Base-by-base conservation (phyloP, 2,113 vertebrate genomes). In the Tragelaphus scriptus region DNA sequence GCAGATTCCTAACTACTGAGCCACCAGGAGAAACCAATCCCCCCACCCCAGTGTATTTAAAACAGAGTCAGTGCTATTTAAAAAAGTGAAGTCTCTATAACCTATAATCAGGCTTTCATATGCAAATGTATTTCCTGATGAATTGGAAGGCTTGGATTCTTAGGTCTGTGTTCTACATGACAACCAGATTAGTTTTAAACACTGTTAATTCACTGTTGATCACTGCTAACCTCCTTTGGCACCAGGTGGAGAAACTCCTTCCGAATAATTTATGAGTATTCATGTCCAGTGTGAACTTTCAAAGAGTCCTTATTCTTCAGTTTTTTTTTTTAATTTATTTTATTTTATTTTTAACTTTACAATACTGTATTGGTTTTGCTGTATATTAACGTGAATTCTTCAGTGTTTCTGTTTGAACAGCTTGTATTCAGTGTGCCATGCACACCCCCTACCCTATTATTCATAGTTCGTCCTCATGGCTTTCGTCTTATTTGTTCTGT, bases 161-260 rank as follows among this genome's bases (percentile, higher is more conserved):
- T 81, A 95, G 77, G 77, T 95, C 86, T 82, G 14, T 91, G 55
- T 77, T 95, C 49, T 94, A 93, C 82, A 51, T 15, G 15, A 97
- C 55, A 12, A 91, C 4, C 26, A 88, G 91, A 97, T 97, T 97
- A 91, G n/a, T 82, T 90, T 93, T 85, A 94, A 95, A 88, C 58
- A 49, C 61, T 94, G 49, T 75, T 96, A 94, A 95, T 96, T 96
- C 95, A 86, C 71, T 97, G 86, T 91, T 95, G 96, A 97, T 97
- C 85, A 86, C 77, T 63, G 10, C 88, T 91, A 77, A 91, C 81
- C 51, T 91, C 51, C 51, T 56, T 93, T 85, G 85, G 65, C 77
- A 91, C 14, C 30, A 19, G 26, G 21, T 85, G 13, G 32, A 94
- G 82, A 96, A 88, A 96, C 36, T 79, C 11, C n/a, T 97, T 86